Conservation (phyloP, 30 jellyfish, hydroid and myxozoan genomes). For the Aurelia aurita region DNA sequence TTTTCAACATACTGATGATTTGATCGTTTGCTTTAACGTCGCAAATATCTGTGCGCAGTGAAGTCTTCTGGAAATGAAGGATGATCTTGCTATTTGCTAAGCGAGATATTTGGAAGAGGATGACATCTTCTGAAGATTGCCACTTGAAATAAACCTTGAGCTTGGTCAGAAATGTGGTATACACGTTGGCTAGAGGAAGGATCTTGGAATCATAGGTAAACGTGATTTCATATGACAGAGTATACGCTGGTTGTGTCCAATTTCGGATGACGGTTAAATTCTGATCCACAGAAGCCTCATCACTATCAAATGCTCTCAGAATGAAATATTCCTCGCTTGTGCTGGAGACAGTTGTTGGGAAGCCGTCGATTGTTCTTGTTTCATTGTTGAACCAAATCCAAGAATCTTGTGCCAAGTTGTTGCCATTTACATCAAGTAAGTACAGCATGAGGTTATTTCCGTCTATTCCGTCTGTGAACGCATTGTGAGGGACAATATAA, state of each 20-base stretch:
- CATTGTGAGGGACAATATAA: slow-evolving; percentile 62
- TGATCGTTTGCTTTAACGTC: slow-evolving; percentile 55
- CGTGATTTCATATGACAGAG: slow-evolving; percentile 30
- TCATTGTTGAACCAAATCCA: slow-evolving; percentile 78
- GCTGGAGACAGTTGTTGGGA: slow-evolving; percentile 60
- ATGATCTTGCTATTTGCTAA: slow-evolving; percentile 25
- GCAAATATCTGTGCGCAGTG: slow-evolving; percentile 72
- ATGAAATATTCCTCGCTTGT: slow-evolving; percentile 19
- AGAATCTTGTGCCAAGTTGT: slow-evolving; percentile 43
- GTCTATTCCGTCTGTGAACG: slow-evolving; percentile 62
- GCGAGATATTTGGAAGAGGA: slow-evolving; percentile 31
- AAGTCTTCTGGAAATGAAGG: slow-evolving; percentile 62
- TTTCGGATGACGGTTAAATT: slow-evolving; percentile 31
- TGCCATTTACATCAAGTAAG: slow-evolving; percentile 41
- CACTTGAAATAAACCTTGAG: slow-evolving; percentile 59
- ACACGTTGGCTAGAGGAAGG: slow-evolving; percentile 42
- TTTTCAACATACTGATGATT: slow-evolving; percentile 32
- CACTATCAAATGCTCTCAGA: slow-evolving; percentile 56
- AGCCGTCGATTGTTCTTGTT: slow-evolving; percentile 69
- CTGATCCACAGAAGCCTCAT: slow-evolving; percentile 69
- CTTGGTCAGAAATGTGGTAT: slow-evolving; percentile 37
- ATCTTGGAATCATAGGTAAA: slow-evolving; percentile 11
- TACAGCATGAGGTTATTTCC: slow-evolving; percentile 32
- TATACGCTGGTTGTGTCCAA: slow-evolving; percentile 60
- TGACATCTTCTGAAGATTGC: slow-evolving; percentile 27